Base-by-base conservation (phyloP, 2,888 invertebrate species). In the Acrocera orbiculus region DNA sequence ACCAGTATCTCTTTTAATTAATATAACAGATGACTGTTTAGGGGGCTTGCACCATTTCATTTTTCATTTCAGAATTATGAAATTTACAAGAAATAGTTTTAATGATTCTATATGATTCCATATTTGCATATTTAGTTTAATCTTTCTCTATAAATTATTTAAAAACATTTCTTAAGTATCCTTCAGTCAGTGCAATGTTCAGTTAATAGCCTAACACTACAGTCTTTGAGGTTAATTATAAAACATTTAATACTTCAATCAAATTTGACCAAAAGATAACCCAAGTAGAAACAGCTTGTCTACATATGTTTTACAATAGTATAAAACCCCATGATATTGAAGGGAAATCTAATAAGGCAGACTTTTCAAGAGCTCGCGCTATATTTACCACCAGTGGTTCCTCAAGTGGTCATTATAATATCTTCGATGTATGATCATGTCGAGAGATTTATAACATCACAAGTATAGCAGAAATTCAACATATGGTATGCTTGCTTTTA, bases 341-440 rank as follows among this genome's bases (percentile, higher is more conserved):
- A 7, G 14, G 9, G 5, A 10, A 16, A 20, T 26, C 27, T 23
- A 16, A 15, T 20, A 16, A 10, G 8, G 24, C 28, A 23, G 29
- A 24, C 29, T 34, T 16, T n/a, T 15, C 10, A n/a, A 26, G 11
- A 26, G 26, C 14, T 8, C 22, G 27, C 27, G 33, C 33, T 34
- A 34, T 28, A 23, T 34, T 29, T 34, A 34, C 28, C 28, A 28
- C 28, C 23, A 23, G n/a, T 23, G 22, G 14, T 16, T 28, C 16
- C 28, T 34, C 24, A 30, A 34, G 34, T 34, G 34, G 34, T 30
- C 34, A 34, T 30, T 30, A 34, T 24, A 13, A n/a, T n/a, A n/a
- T 14, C 29, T 34, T 34, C 34, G 34, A 34, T 28, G 19, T 16
- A 16, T 28, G 33, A 34, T 34, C 34, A 34, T 34, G 23, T 23